phyloP scores from a whole-genome alignment of 1,140 invertebrate genomes.

The Drosophila nigrodunni region DNA sequence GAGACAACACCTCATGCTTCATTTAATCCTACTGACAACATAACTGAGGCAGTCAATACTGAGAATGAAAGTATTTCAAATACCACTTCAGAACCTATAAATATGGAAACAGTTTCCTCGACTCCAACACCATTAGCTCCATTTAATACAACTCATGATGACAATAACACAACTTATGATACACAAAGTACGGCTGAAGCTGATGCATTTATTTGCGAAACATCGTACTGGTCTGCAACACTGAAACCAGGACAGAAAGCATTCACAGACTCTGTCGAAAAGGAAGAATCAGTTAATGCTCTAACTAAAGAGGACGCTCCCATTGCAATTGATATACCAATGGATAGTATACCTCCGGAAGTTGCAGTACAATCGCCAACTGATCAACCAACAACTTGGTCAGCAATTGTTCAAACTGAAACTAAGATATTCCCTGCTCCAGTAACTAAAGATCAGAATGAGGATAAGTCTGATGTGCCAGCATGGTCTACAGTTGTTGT shows the following conservation, averaged over 20 bases:
- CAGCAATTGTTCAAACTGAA: slow-evolving; percentile 79
- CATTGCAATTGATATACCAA: slow-evolving; percentile 57
- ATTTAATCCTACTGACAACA: slow-evolving; percentile 8
- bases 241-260: slow-evolving; percentile 59
- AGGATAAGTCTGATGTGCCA: slow-evolving; percentile 17
- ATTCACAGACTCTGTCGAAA: slow-evolving; percentile 10
- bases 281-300: slow-evolving; percentile 6
- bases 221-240: slow-evolving; percentile 80
- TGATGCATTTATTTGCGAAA: slow-evolving; percentile 72
- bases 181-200: slow-evolving; percentile 10
- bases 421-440: slow-evolving; percentile 64
- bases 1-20: background rate
- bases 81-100: background rate
- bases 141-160: slow-evolving; percentile 13
- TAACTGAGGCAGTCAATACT: background rate
- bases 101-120: background rate
- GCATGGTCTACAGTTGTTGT: slow-evolving; percentile 74
- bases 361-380: slow-evolving; percentile 70
- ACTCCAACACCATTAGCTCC: slow-evolving; percentile 17
- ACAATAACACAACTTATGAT: background rate
- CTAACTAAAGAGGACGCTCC: slow-evolving; percentile 19
- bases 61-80: background rate
- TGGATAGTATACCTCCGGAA: slow-evolving; percentile 37
- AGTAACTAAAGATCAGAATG: slow-evolving; percentile 4
- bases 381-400: slow-evolving; percentile 81